A percentile compares a stretch with the other conserved stretches of the same genome.
These are phyloP conservation scores for Melanotaenia trifasciata DNA, from an alignment of 2,797 vertebrate species.

Conservation along the genomic window DNA sequence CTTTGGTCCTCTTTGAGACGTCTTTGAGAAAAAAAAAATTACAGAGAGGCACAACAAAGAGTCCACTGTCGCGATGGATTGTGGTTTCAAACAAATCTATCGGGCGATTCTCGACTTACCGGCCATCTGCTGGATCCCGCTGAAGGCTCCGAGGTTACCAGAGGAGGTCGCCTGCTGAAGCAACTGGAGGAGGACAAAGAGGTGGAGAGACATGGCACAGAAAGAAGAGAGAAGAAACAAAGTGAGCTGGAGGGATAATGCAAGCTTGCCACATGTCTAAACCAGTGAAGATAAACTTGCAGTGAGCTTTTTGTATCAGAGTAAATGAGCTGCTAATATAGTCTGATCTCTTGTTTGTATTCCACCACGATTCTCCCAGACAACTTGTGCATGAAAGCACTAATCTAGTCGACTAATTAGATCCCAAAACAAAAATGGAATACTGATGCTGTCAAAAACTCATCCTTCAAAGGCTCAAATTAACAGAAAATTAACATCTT, in stretches of 20 bases:
- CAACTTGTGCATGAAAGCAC: constrained; percentile 78
- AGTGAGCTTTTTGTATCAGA: constrained; percentile 53
- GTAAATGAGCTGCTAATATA: constrained; percentile 73
- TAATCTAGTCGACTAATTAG: constrained; percentile 77
- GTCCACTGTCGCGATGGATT: constrained; percentile 15
- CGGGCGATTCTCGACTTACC: constrained; percentile 87
- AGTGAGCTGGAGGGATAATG: constrained; percentile 39
- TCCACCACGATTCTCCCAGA: constrained; percentile 66
- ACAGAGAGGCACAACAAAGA: constrained; percentile 56
- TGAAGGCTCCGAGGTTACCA: constrained; percentile 95
- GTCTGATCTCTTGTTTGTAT: constrained; percentile 70
- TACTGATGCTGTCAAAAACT: constrained; percentile 72
- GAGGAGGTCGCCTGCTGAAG: constrained; percentile 96
- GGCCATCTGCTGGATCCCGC: constrained; percentile 99
- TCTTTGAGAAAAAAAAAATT: constrained; percentile 36
- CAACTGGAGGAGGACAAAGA: constrained; percentile 80
- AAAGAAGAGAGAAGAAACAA: constrained; percentile 15
- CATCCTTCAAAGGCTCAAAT: constrained; percentile 69
- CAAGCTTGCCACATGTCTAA: constrained; percentile 34
- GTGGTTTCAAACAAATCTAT: constrained; percentile 17
- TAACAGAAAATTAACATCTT: constrained; percentile 75
- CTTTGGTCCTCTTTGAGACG: constrained; percentile 70
- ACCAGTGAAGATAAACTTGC: constrained; percentile 44
- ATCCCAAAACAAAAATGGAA: constrained; percentile 75
- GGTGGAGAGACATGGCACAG: neutral